Evolutionary conservation across 1,140 invertebrate species (phyloP), one percentile per base, ranked within the genome.

Genomic region (Panagrolaimus sp.): DNA sequence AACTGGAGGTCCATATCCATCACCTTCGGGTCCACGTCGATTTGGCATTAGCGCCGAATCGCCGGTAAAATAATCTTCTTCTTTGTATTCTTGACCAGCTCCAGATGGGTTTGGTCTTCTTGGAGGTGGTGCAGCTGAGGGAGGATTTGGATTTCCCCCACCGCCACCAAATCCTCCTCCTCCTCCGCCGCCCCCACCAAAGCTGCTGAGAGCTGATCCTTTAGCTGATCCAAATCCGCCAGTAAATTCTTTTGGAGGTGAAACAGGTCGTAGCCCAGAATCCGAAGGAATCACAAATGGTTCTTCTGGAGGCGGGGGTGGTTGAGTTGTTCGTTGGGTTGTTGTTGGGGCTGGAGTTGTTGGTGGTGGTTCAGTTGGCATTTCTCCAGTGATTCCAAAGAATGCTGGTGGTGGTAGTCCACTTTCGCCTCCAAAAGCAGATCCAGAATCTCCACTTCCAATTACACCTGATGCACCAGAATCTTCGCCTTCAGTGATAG

Each of bases 1-100:
- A 9, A 78, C 71, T 46, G 81, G 69, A 10, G 80, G 77, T 44
- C 78, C 80, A 67, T 82, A 82, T n/a, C 80, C 80, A 67, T 82
- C 80, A n/a, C 80, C 81, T 58, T 74, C 79, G 47, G 80, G 80
- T 14, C 80, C 80, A 10, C 68, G 70, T 38, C 65, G 62, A 38
- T 83, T 83, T 12, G 82, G 74, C 17, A 47, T 66, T 21, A 83
- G 67, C 14, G 77, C 80, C 10, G 81, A 83, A 7, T 82, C 81
- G 24, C 80, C 80, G 21, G 80, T 82, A 65, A 82, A 82, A 44
- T 75, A 75, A 47, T 79, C 76, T 62, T 78, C 79, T 43, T 72
- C 71, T 74, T 28, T 24, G 9, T 62, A 48, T 24, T 64, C 38
- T 38, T 32, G 17, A 9, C 45, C 28, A 8, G 15, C 38, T 17